Evolutionary conservation across 2,113 vertebrate species (phyloP).

Genomic region (Seriola aureovittata): DNA sequence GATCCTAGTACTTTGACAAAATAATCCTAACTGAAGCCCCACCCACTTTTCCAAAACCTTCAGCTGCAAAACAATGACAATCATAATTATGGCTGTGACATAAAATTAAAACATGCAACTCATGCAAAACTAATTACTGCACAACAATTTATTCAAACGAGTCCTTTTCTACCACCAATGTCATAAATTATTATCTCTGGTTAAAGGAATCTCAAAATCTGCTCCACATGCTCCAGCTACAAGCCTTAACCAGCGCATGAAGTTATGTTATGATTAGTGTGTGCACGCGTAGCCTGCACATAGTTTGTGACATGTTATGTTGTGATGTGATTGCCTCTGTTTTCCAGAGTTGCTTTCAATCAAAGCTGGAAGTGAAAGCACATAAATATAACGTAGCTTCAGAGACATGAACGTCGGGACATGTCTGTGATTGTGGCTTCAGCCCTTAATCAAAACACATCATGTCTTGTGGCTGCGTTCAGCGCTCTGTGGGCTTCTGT

Average conservation of each 20-base stretch:
- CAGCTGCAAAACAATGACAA: too few species aligned
- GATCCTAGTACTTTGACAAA: too few species aligned
- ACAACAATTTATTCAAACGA: not conserved
- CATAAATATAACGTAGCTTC: conserved; percentile 20
- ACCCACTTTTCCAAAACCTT: too few species aligned
- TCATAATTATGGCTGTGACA: not conserved
- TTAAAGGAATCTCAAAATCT: conserved; percentile 9
- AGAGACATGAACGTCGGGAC: conserved; percentile 3
- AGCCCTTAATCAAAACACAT: conserved; percentile 40
- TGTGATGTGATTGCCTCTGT: not conserved
- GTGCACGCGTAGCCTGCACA: not conserved
- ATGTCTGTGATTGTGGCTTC: conserved; percentile 36
- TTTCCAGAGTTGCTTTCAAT: conserved; percentile 15
- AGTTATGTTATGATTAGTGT: conserved; percentile 5
- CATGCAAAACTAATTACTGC: not conserved
- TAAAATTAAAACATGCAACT: not conserved
- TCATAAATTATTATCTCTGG: not conserved
- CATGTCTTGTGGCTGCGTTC: conserved; percentile 35
- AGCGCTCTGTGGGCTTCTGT: conserved; percentile 1
- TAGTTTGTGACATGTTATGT: not conserved
- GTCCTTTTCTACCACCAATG: not conserved
- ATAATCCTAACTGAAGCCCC: too few species aligned
- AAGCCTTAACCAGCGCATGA: not conserved
- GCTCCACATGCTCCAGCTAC: not conserved
- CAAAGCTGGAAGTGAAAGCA: conserved; percentile 16